Evolutionary conservation across 64 coral and sea anemone genomes (phyloP).

Genomic region (Actinia equina): DNA sequence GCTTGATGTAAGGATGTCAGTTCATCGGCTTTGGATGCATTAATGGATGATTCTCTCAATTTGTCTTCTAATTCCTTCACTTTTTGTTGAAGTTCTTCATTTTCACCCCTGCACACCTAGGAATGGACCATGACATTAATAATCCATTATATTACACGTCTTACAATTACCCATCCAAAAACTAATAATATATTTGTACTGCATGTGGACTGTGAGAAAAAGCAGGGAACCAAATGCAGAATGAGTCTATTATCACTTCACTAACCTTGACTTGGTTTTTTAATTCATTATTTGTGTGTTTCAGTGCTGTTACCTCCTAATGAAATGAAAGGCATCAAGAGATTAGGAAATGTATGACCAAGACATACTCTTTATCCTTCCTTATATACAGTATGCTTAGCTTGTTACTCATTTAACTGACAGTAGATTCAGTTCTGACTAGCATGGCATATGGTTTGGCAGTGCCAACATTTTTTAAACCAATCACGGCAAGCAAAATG

Average conservation of each 20-base stretch:
- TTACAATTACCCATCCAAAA: background rate
- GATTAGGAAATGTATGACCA: background rate
- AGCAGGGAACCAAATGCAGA: too few species aligned
- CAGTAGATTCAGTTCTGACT: too few species aligned
- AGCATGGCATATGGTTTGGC: too few species aligned
- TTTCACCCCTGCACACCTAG: background rate
- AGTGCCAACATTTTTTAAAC: too few species aligned
- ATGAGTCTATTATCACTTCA: background rate
- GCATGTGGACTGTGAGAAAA: background rate
- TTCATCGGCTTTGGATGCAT: slow-evolving; percentile 11
- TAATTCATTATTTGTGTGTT: slow-evolving; percentile 47
- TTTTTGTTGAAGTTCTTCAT: slow-evolving; percentile 5
- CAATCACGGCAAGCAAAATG: background rate
- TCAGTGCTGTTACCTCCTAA: slow-evolving; percentile 36
- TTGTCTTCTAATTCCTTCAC: slow-evolving; percentile 14
- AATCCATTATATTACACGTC: background rate
- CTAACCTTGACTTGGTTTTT: slow-evolving; percentile 50
- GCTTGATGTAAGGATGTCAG: slow-evolving; percentile 8
- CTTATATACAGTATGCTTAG: too few species aligned
- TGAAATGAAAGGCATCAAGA: background rate
- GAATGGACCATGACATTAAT: background rate
- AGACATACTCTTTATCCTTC: background rate
- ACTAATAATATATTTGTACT: too few species aligned
- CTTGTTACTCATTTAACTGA: too few species aligned
- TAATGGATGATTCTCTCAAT: background rate